A percentile compares a stretch with the other conserved stretches of the same genome.
Evolutionary conservation across 2,797 vertebrate species (phyloP).

Genomic region (Bradypodion ventrale): DNA sequence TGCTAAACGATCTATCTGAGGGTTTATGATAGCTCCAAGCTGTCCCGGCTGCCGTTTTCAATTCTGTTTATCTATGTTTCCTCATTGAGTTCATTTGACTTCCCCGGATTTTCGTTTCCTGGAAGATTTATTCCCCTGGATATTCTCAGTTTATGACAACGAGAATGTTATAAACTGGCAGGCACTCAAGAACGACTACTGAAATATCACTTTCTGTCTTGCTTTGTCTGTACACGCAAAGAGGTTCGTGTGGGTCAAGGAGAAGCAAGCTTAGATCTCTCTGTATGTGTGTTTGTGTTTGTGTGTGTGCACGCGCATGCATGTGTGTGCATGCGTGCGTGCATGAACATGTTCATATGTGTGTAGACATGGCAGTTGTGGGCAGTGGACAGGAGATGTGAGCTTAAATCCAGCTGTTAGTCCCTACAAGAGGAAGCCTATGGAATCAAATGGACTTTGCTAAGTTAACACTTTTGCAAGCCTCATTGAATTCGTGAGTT

Average conservation of each 20-base stretch:
- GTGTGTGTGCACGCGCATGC: too few relatives aligned
- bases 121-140: constrained; percentile 58
- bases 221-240: fast-evolving
- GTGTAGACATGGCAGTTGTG: not conserved
- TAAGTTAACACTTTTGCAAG: too few relatives aligned
- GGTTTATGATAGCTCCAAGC: constrained; percentile 50
- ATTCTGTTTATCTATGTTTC: constrained; percentile 58
- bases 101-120: constrained; percentile 66
- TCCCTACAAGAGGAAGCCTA: too few relatives aligned
- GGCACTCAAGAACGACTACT: constrained; percentile 2
- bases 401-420: too few relatives aligned
- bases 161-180: constrained; percentile 58
- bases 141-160: constrained; percentile 61
- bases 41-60: constrained; percentile 61
- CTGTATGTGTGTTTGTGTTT: too few relatives aligned
- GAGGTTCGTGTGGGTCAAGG: not conserved
- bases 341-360: too few relatives aligned
- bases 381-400: not conserved
- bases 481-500: too few relatives aligned
- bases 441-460: too few relatives aligned
- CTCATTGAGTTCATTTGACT: constrained; percentile 59
- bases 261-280: not conserved
- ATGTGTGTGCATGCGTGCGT: too few relatives aligned
- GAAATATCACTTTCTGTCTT: constrained; percentile 8
- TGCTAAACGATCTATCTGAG: constrained; percentile 8